Percentiles rank a stretch among this genome's conserved stretches.
Conservation (phyloP, 2,113 vertebrate species). For the Forbesichthys papilliferus region DNA sequence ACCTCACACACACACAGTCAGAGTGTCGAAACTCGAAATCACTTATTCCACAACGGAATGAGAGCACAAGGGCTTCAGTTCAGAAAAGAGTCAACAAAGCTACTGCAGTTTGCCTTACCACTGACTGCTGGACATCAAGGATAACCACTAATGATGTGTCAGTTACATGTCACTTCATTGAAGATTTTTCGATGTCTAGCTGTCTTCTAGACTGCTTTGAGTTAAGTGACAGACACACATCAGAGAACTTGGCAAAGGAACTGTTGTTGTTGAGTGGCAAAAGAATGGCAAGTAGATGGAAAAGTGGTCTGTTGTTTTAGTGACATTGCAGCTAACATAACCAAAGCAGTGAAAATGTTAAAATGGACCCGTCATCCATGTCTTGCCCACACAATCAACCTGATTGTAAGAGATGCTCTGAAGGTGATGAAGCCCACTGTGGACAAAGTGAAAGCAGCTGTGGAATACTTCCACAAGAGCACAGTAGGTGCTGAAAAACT, state of each 20-base stretch:
- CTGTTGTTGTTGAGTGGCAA: constrained; percentile 38
- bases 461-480: constrained; percentile 31
- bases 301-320: constrained; percentile 42
- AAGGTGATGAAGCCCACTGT: constrained; percentile 20
- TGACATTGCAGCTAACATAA: constrained; percentile 46
- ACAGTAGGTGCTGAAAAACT: constrained; percentile 24
- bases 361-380: constrained; percentile 31
- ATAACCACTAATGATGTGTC: constrained; percentile 29
- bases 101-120: constrained; percentile 41
- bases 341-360: constrained; percentile 18
- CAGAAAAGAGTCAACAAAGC: constrained; percentile 39
- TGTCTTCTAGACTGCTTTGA: constrained; percentile 53
- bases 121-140: constrained; percentile 38
- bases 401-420: constrained; percentile 15
- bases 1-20: too few species aligned
- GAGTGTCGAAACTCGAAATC: too few species aligned
- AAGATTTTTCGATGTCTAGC: constrained; percentile 31
- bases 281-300: constrained; percentile 33
- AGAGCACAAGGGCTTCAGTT: constrained; percentile 23
- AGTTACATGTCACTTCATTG: constrained; percentile 48
- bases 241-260: constrained; percentile 46
- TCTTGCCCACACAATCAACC: constrained; percentile 22
- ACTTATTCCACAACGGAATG: constrained; percentile 26
- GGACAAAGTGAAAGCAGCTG: constrained; percentile 20
- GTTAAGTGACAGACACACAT: constrained; percentile 49